These are phyloP conservation scores for Pyrrhia umbra DNA, from an alignment of 2,888 invertebrate species.

Conservation along the genomic window DNA sequence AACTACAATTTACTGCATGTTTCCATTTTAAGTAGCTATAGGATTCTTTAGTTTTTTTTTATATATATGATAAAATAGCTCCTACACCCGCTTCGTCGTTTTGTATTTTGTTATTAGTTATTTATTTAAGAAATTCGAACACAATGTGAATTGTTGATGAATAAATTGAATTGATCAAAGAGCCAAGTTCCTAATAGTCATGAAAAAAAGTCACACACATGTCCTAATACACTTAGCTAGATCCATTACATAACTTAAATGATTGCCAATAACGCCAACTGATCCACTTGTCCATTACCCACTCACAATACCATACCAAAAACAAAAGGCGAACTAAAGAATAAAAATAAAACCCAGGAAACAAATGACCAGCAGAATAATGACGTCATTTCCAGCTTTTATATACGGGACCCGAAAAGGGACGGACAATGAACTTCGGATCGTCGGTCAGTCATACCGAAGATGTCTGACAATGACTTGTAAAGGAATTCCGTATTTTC, in stretches of 20 bases:
- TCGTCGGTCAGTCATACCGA: constrained; percentile 48
- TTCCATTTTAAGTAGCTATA: constrained; percentile 20
- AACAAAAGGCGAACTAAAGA: constrained; percentile 17
- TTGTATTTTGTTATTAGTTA: no score
- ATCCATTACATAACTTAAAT: constrained; percentile 3
- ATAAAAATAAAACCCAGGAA: constrained; percentile 25
- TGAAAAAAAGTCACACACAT: not conserved
- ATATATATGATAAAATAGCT: no score
- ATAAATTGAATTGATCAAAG: no score
- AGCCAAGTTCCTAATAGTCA: not conserved
- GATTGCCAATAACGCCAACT: constrained; percentile 1
- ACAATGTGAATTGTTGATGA: no score
- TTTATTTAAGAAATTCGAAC: no score
- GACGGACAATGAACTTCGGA: constrained; percentile 46
- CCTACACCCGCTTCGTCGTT: no score
- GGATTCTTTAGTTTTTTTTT: constrained; percentile 9
- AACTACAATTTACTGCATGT: constrained; percentile 1
- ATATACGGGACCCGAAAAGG: constrained; percentile 45
- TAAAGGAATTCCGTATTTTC: constrained; percentile 46
- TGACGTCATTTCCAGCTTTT: constrained; percentile 43
- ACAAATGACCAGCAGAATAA: constrained; percentile 49
- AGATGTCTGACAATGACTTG: constrained; percentile 58
- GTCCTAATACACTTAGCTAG: constrained; percentile 4
- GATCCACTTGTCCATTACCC: not conserved
- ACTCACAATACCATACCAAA: constrained; percentile 17